phyloP scores from a whole-genome alignment of 92 coral and sea anemone genomes.

The Isaurus tuberculatus region DNA sequence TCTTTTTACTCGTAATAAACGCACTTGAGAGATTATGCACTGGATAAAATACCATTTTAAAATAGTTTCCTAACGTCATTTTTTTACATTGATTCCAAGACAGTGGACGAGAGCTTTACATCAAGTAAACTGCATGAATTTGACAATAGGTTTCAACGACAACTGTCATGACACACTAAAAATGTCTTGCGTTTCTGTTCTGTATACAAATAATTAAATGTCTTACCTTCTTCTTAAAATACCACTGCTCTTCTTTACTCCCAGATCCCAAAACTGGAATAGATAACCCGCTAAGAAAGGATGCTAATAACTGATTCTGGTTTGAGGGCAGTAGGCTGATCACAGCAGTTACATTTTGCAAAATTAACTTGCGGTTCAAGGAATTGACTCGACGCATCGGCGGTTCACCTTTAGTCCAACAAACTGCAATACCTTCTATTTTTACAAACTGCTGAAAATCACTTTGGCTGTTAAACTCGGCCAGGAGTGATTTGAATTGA shows the following conservation, averaged over 20 bases:
- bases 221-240: conserved; percentile 54
- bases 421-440: conserved; percentile 50
- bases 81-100: too few species aligned
- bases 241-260: conserved; percentile 47
- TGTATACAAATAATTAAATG: background rate
- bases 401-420: conserved; percentile 58
- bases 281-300: conserved; percentile 40
- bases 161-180: too few species aligned
- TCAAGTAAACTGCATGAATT: too few species aligned
- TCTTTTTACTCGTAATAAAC: too few species aligned
- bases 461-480: conserved; percentile 13
- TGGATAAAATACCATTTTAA: too few species aligned
- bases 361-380: conserved; percentile 1
- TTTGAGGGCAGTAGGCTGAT: conserved; percentile 60
- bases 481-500: conserved; percentile 23
- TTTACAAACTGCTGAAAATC: background rate
- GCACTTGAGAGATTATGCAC: too few species aligned
- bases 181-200: background rate
- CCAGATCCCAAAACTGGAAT: conserved; percentile 62
- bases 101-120: too few species aligned
- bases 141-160: too few species aligned
- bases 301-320: conserved; percentile 57
- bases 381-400: conserved; percentile 38
- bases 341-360: conserved; percentile 52
- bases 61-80: too few species aligned